Base-by-base conservation (phyloP, 2,113 vertebrate genomes). In the Poeciliopsis prolifica region DNA sequence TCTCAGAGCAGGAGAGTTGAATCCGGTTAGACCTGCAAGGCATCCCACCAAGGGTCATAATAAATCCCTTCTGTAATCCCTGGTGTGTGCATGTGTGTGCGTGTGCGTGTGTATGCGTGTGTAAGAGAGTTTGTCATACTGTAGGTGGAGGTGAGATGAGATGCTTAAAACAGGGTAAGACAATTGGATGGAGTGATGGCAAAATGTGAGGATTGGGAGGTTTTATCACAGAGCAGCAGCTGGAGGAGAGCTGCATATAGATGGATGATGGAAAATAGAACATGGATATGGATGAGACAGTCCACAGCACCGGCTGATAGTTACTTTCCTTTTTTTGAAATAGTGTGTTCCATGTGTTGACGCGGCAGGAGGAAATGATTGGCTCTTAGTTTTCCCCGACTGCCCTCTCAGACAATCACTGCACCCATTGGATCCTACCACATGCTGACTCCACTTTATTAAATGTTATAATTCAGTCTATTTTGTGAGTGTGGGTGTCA, bases 291-390 rank as follows among this genome's bases (percentile, higher is more conserved):
- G 88, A 91, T 89, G 89, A 86, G 87, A 77, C 72, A 28, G 79
- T 77, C 79, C 88, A 87, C 90, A 89, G 86, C 85, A 64, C 75
- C 64, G 78, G 75, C 87, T 93, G 94, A 93, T 94, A 90, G 88
- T 92, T 35, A 51, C 62, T 70, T 1, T 48, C n/a, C 72, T 84
- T 82, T 75, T 76, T 86, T 87, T 89, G 82, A 85, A 89, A 88
- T 86, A 86, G 80, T 86, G 75, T 74, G 85, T 88, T 86, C 82
- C 73, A 65, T 76, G 80, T 71, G 61, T 83, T 93, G 93, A 94
- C 90, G 91, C 87, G 82, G 65, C 73, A 24, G 71, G 76, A 88
- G 89, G 72, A 92, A 94, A 94, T 91, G 91, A 94, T 92, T 91
- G 91, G 90, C 84, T 35, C 33, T 8, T 35, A 35, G 33, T 8